These are phyloP conservation scores for Clarias batrachus DNA, from an alignment of 2,113 vertebrate species.

Conservation along the genomic window DNA sequence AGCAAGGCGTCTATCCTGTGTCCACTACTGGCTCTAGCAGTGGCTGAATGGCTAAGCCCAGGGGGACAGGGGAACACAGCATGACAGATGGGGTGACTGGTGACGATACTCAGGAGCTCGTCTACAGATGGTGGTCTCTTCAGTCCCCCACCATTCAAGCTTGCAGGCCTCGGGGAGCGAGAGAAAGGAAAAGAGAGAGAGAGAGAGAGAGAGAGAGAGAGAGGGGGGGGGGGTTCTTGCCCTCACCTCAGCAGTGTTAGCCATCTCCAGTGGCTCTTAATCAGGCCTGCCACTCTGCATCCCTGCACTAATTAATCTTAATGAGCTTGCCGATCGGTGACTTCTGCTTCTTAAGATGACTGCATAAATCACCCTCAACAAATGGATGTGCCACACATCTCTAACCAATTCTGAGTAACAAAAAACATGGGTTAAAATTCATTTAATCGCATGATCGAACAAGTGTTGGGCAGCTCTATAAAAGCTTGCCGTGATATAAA, in stretches of 20 bases:
- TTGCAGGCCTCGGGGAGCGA: slow-evolving; percentile 41
- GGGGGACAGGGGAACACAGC: slow-evolving; percentile 49
- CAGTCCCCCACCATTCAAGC: slow-evolving; percentile 47
- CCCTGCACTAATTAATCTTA: slow-evolving; percentile 74
- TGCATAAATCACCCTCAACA: slow-evolving; percentile 54
- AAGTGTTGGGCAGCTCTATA: slow-evolving; percentile 70
- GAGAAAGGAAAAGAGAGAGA: slow-evolving; percentile 39
- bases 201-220: slow-evolving; percentile 6
- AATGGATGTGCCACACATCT: slow-evolving; percentile 49
- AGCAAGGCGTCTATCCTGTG: slow-evolving; percentile 36
- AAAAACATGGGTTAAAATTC: slow-evolving; percentile 43
- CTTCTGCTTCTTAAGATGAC: slow-evolving; percentile 62
- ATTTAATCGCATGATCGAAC: slow-evolving; percentile 76
- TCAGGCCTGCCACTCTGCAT: slow-evolving; percentile 55
- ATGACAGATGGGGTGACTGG: slow-evolving; percentile 60
- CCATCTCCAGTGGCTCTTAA: slow-evolving; percentile 53
- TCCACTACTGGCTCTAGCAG: slow-evolving; percentile 40
- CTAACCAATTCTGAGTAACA: slow-evolving; percentile 37
- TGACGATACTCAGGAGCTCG: slow-evolving; percentile 51
- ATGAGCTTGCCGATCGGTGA: slow-evolving; percentile 71
- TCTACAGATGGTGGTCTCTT: slow-evolving; percentile 59
- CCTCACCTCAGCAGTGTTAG: slow-evolving; percentile 48
- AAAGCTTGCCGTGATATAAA: slow-evolving; percentile 68
- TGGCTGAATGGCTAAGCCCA: slow-evolving; percentile 53
- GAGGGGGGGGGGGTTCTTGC: slow-evolving; percentile 6